phyloP scores from a whole-genome alignment of 30 jellyfish, hydroid and myxozoan species.

The Morbakka virulenta region DNA sequence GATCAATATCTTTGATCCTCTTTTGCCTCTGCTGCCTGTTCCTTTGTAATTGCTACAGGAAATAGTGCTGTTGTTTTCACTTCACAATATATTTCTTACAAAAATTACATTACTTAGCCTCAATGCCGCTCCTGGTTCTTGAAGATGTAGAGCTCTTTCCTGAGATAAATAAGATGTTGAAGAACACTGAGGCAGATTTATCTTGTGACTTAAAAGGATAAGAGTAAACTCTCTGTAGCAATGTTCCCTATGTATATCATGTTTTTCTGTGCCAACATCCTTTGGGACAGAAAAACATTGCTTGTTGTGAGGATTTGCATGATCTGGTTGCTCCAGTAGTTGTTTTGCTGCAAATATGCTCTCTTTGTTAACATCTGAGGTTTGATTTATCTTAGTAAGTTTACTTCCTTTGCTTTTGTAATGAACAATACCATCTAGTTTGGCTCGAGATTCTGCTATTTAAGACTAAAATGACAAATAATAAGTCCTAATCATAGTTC shows the following conservation, averaged over 20 bases:
- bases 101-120: no score
- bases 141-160: no score
- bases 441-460: constrained; percentile 1
- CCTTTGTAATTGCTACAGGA: no score
- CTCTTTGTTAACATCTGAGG: constrained; percentile 16
- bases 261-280: not conserved
- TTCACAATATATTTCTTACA: no score
- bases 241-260: constrained; percentile 25
- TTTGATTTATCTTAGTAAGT: not conserved
- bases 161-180: not conserved
- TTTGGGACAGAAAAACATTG: constrained; percentile 53
- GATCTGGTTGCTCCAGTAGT: constrained; percentile 12
- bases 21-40: no score
- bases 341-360: constrained; percentile 28
- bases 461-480: not conserved
- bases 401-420: constrained; percentile 3
- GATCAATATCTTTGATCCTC: no score
- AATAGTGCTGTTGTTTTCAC: no score
- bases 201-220: not conserved
- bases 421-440: constrained; percentile 21
- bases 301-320: constrained; percentile 16
- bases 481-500: not conserved
- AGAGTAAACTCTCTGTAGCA: constrained; percentile 47
- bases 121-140: no score
- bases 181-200: not conserved